These are phyloP conservation scores for Hydrozoanthus tunicans DNA, from an alignment of 64 coral and sea anemone genomes.

Conservation along the genomic window DNA sequence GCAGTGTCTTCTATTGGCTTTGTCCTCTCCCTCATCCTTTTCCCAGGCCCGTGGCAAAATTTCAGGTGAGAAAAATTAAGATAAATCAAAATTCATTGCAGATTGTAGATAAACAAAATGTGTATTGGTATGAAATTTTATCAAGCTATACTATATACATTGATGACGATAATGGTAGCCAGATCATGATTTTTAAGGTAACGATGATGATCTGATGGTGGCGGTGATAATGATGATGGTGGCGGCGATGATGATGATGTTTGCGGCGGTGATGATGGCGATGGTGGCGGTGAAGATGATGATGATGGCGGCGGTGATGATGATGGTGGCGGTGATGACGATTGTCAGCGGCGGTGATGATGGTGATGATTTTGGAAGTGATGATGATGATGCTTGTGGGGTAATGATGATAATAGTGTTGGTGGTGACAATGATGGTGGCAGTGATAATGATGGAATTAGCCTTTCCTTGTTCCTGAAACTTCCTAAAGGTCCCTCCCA, in stretches of 20 bases:
- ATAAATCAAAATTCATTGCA: not conserved
- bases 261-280: too few species aligned
- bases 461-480: too few species aligned
- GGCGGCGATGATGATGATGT: not conserved
- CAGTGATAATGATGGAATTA: too few species aligned
- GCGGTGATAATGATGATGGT: not conserved
- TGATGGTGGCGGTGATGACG: not conserved
- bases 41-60: not conserved
- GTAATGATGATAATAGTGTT: not conserved
- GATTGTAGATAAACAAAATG: not conserved
- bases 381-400: not conserved
- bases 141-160: too few species aligned
- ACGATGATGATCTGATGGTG: not conserved
- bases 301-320: not conserved
- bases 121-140: not conserved
- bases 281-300: not conserved
- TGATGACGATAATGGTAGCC: not conserved
- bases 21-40: constrained; percentile 15
- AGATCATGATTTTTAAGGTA: not conserved
- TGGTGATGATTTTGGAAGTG: not conserved
- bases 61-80: not conserved
- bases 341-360: not conserved
- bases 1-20: constrained; percentile 8
- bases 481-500: too few species aligned
- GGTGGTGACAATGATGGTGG: too few species aligned